Base-by-base conservation (phyloP, 2,113 vertebrate species). In the cat (Felis catus) region DNA sequence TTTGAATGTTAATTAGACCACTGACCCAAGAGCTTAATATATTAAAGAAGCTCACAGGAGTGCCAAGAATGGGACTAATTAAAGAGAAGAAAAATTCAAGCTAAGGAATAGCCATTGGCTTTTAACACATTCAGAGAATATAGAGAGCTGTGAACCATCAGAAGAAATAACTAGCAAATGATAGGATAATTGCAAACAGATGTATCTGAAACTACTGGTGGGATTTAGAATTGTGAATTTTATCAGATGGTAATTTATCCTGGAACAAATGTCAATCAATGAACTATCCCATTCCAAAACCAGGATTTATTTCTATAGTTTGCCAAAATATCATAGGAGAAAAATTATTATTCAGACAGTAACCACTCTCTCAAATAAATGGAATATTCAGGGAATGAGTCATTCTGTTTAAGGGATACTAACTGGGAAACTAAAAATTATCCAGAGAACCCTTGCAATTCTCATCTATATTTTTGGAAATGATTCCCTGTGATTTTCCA, bases 201-300 rank as follows among this genome's bases (percentile, higher is more conserved):
- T 94, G 91, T 94, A 95, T 41, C 53, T 70, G 48, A 94, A 96
- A 94, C 96, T 97, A 91, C 68, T 88, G 63, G 82, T 19, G 41
- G 88, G 55, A 55, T 76, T 94, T 88, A 25, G 53, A 91, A 82
- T 65, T 96, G 90, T 94, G 51, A 74, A 71, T 78, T 97, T 96
- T 96, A 94, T 95, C 96, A 94, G 70, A 80, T 91, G 80, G 88
- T 91, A 94, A 94, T 97, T 97, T 97, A 91, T 92, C 74, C 85
- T 95, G 85, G 66, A 92, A 90, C 27, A 91, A 96, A 97, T 70
- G 91, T 97, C 93, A 97, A 76, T 97, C 97, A 97, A 92, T 95
- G 36, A 95, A 89, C 36, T 82, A 89, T 65, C 66, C 65, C 73
- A 87, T 95, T 96, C 93, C 68, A 94, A 92, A 92, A 87, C 25